Evolutionary conservation across 2,888 invertebrate genomes (phyloP).

Genomic region (Hoplodrina blanda): DNA sequence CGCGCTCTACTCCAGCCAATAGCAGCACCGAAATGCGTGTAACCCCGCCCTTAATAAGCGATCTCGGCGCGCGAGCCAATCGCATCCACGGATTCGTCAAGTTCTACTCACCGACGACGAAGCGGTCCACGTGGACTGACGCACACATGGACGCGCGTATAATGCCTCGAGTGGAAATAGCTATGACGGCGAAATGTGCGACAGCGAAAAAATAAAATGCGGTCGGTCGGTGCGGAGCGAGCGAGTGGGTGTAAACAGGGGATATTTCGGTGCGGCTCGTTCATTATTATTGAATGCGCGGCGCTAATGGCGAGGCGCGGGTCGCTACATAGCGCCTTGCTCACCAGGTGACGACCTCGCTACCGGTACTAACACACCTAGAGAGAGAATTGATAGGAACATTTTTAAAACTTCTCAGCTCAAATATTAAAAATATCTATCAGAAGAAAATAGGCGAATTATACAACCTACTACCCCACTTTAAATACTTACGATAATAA

Average conservation of each 20-base stretch:
- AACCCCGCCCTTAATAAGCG: slow-evolving; percentile 91
- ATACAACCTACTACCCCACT: background rate
- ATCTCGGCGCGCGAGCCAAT: slow-evolving; percentile 83
- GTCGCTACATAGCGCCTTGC: slow-evolving; percentile 43
- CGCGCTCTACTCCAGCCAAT: slow-evolving; percentile 77
- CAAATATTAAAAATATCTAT: background rate
- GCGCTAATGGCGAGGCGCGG: slow-evolving; percentile 85
- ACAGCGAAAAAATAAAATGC: slow-evolving; percentile 91
- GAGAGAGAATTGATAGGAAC: background rate
- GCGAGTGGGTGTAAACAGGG: slow-evolving; percentile 91
- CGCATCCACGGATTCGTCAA: slow-evolving; percentile 72
- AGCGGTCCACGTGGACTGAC: slow-evolving; percentile 89
- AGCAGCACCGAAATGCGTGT: slow-evolving; percentile 79
- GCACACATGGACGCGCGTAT: slow-evolving; percentile 86
- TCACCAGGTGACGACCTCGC: slow-evolving; percentile 53
- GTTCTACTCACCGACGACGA: slow-evolving; percentile 86
- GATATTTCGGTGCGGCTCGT: slow-evolving; percentile 90
- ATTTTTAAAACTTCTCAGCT: background rate
- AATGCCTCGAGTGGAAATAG: slow-evolving; percentile 91
- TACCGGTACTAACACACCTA: slow-evolving; percentile 36
- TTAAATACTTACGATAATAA: background rate
- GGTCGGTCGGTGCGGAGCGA: slow-evolving; percentile 89
- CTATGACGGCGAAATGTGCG: slow-evolving; percentile 91
- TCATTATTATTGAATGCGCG: slow-evolving; percentile 90
- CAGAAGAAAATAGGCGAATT: background rate